Evolutionary conservation across 2,113 vertebrate species (phyloP).

Genomic region (Heliornis fulica): DNA sequence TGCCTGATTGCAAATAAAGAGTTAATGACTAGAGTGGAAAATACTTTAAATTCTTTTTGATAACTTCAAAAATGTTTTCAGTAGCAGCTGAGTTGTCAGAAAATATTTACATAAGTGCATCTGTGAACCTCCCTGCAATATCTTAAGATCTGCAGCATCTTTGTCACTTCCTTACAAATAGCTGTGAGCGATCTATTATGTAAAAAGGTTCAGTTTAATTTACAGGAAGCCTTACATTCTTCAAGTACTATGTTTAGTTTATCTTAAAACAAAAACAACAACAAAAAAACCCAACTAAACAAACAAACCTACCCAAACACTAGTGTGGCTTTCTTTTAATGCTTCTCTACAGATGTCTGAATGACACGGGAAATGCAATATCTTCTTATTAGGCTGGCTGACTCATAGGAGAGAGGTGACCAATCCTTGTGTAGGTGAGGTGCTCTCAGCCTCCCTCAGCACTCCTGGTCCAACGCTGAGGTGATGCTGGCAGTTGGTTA

Average conservation of each 20-base stretch:
- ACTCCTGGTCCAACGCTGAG: rapidly evolving
- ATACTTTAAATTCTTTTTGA: constrained; percentile 68
- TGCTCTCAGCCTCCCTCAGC: background rate
- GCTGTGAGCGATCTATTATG: constrained; percentile 64
- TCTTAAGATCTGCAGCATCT: constrained; percentile 53
- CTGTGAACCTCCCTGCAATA: constrained; percentile 20
- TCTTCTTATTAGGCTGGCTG: background rate
- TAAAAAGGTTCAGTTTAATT: constrained; percentile 64
- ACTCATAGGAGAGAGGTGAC: background rate
- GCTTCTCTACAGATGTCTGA: background rate
- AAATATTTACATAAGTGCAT: constrained; percentile 65
- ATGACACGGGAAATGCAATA: background rate
- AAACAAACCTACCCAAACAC: no score
- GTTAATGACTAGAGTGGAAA: constrained; percentile 25
- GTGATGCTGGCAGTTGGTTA: background rate
- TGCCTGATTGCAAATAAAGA: constrained; percentile 8
- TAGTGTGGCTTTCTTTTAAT: background rate
- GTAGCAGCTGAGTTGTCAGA: constrained; percentile 52
- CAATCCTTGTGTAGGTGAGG: background rate
- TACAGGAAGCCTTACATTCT: constrained; percentile 49
- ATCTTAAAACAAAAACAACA: background rate
- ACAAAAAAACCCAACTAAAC: background rate
- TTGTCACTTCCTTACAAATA: constrained; percentile 71
- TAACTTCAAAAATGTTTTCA: constrained; percentile 43
- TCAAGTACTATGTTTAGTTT: constrained; percentile 37